Evolutionary conservation across 2,888 invertebrate genomes (phyloP).

Genomic region (Petrolisthes cinctipes): DNA sequence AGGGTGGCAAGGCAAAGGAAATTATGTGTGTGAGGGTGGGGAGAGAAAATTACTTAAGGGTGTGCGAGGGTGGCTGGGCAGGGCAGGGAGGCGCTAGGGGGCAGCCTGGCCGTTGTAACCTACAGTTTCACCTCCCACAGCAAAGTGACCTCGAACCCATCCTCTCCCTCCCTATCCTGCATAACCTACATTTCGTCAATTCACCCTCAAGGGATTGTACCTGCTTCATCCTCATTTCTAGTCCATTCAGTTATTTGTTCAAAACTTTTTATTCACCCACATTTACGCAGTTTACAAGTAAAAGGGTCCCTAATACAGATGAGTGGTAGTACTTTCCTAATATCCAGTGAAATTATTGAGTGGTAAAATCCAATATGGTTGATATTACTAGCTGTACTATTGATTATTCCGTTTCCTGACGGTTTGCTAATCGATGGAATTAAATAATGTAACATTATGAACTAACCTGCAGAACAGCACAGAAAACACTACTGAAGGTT

Average conservation of each 20-base stretch:
- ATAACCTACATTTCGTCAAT: not conserved
- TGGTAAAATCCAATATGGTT: too few species aligned
- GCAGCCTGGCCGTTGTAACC: slow-evolving; percentile 2
- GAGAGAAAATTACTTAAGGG: not conserved
- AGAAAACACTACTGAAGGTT: too few species aligned
- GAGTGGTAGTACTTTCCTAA: too few species aligned
- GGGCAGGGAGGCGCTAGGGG: slow-evolving; percentile 2
- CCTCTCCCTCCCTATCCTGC: not conserved
- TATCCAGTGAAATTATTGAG: too few species aligned
- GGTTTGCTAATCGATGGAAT: too few species aligned
- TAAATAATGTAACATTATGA: too few species aligned
- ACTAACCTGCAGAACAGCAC: too few species aligned
- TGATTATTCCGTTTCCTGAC: too few species aligned
- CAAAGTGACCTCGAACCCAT: not conserved
- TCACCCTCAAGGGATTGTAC: not conserved
- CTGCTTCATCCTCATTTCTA: not conserved
- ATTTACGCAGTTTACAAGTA: not conserved
- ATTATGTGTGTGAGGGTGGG: not conserved
- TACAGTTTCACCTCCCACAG: slow-evolving; percentile 4
- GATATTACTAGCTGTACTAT: too few species aligned
- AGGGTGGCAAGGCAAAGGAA: not conserved
- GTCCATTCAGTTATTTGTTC: not conserved
- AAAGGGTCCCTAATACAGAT: too few species aligned
- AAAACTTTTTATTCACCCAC: not conserved
- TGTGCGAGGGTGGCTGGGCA: not conserved